These are phyloP conservation scores for Drosophila phalerata DNA, from an alignment of 2,888 invertebrate species.

Conservation along the genomic window DNA sequence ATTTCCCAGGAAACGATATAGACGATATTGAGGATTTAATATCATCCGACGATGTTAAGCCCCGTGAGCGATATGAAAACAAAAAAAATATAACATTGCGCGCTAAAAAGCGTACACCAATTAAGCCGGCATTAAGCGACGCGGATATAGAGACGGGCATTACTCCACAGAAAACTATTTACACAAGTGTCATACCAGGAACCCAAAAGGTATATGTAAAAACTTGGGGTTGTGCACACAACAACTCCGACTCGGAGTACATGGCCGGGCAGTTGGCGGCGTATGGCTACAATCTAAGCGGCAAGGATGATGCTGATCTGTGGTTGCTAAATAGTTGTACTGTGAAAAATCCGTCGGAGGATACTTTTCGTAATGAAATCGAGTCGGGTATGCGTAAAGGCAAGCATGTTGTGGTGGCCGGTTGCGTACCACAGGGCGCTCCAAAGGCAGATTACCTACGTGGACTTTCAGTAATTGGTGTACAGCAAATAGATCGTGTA, in stretches of 20 bases:
- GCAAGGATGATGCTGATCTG: slow-evolving; percentile 93
- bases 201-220: slow-evolving; percentile 94
- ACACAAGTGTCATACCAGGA: slow-evolving; percentile 89
- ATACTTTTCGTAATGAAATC: slow-evolving; percentile 96
- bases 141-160: slow-evolving; percentile 1
- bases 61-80: slow-evolving; percentile 91
- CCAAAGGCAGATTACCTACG: slow-evolving; percentile 88
- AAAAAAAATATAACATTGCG: slow-evolving; percentile 90
- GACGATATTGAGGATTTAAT: slow-evolving; percentile 95
- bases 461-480: slow-evolving; percentile 96
- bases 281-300: slow-evolving; percentile 94
- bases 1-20: slow-evolving; percentile 85
- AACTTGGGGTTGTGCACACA: slow-evolving; percentile 99
- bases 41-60: slow-evolving; percentile 92
- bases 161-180: slow-evolving; percentile 80
- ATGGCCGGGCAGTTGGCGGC: slow-evolving; percentile 98
- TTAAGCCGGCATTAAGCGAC: slow-evolving; percentile 37
- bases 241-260: slow-evolving; percentile 98
- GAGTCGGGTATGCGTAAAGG: slow-evolving; percentile 90
- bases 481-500: slow-evolving; percentile 98
- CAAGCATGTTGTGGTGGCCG: slow-evolving; percentile 97
- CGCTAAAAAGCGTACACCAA: slow-evolving; percentile 86
- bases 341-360: slow-evolving; percentile 98
- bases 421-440: slow-evolving; percentile 98
- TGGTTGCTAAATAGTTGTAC: slow-evolving; percentile 99